Evolutionary conservation across 2,797 vertebrate species (phyloP), one percentile per base, ranked within the genome.

Genomic region (Taenioides sp.): DNA sequence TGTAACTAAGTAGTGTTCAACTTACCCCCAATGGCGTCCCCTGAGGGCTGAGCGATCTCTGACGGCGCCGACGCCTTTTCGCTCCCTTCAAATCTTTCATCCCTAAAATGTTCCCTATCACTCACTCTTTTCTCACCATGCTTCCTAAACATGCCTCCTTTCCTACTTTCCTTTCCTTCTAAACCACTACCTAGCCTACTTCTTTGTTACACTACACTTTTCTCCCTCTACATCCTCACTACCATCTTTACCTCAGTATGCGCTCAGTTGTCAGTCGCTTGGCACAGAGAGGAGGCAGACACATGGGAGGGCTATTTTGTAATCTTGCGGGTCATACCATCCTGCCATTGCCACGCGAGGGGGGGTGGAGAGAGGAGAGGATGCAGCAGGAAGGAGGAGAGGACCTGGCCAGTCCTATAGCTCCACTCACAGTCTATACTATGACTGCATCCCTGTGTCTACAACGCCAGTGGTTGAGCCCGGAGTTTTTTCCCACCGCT

Each of bases 241-340:
- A 65, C 64, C 16, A 55, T 79, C 73, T 80, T 83, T 43, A 40
- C 31, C 78, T 77, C 77, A 66, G 81, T 86, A 86, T 87, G 85
- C 91, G 88, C 89, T 87, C 77, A 78, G 86, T 91, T 40, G 88
- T 91, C 91, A 86, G 86, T 84, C 80, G 82, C 87, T 91, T 93
- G 94, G 93, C 92, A 93, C 91, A 91, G 93, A 93, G 91, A 93
- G 87, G 87, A 87, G 88, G 75, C 89, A 89, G 90, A 88, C 93
- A 93, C 92, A 93, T 90, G 94, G 92, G 93, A 94, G 93, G 92
- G 91, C 89, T 92, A 91, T 93, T 94, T 93, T 94, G 93, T 95
- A 95, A 93, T 93, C 87, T 89, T 84, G 87, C 89, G 93, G 94
- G 93, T 92, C 86, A 89, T 94, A 95, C 93, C 93, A 94, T 89